Conservation (phyloP, 2,113 vertebrate species). For the Atlantisia rogersi region DNA sequence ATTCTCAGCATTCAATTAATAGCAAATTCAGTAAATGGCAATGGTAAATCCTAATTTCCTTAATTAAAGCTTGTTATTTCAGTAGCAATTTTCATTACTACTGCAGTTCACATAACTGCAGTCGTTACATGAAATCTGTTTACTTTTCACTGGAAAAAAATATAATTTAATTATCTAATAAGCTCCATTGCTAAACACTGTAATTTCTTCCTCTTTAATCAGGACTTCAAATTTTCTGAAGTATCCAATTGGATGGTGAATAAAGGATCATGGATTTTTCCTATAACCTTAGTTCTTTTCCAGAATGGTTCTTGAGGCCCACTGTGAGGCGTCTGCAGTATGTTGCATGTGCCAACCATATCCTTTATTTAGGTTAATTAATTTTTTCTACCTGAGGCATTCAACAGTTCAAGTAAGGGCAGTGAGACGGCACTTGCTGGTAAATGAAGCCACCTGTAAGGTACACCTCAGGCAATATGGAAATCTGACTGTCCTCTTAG, state of each 20-base stretch:
- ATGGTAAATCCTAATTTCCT: not conserved
- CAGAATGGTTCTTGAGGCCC: not conserved
- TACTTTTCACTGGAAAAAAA: not conserved
- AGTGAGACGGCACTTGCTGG: not conserved
- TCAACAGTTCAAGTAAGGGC: not conserved
- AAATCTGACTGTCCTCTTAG: not conserved
- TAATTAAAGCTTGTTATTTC: not conserved
- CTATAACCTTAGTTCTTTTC: not conserved
- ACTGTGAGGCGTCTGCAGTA: not conserved
- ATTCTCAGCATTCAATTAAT: not conserved
- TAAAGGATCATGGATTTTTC: not conserved
- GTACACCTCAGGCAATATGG: not conserved
- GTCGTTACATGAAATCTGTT: not conserved
- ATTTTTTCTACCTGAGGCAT: not conserved
- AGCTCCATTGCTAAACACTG: not conserved
- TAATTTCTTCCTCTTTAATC: not conserved
- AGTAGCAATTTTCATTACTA: not conserved
- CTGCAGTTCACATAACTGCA: not conserved
- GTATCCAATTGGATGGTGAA: not conserved
- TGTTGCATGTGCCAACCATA: not conserved
- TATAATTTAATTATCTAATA: not conserved
- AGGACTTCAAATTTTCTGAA: not conserved
- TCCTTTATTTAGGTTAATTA: not conserved
- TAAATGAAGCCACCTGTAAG: not conserved
- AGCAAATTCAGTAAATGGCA: not conserved